Base-by-base conservation (phyloP, 2,888 invertebrate species). In the Stomorhina lunata region DNA sequence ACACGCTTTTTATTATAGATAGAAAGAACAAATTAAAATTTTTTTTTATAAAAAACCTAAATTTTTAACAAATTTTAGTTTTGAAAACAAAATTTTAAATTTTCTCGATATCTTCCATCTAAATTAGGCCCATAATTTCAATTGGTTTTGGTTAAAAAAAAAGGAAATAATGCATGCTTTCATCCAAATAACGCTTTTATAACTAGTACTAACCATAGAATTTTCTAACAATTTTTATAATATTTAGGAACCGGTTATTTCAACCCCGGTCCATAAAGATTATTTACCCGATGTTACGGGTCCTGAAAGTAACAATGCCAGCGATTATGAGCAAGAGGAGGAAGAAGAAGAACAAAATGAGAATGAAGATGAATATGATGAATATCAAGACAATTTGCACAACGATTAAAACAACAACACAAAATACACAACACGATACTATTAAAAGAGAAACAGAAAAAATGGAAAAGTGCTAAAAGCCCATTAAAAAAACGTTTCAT, bases 311-410 rank as follows among this genome's bases (percentile, higher is more conserved):
- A 93, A 93, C 84, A 87, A 89, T 89, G 93, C 89, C 88, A 93
- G 90, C 88, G 92, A 89, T 85, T 93, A 93, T 84, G 93, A 93
- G 71, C 92, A 91, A 75, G 91, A 92, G 80, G 92, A 92, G 76
- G 91, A 92, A 59, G 92, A 92, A 68, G 90, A 92, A 69, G 93
- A 93, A 86, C 93, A 93, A 81, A 93, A 93, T 76, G 93, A 93
- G 85, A 92, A 89, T 79, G 92, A 93, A 85, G 93, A 93, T 80
- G 94, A 94, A 86, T 93, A 94, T 86, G 93, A 93, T 92, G 94
- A 91, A 91, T 93, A 91, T 87, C 90, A 90, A 86, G 91, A 91
- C 85, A 91, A 91, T 89, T 88, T 90, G 86, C 91, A 91, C 87
- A 90, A 89, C 85, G 90, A 91, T 84, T 88, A 88, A 86, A 83